Conservation (phyloP, 2,797 vertebrate genomes). For the Australoheros facetus region DNA sequence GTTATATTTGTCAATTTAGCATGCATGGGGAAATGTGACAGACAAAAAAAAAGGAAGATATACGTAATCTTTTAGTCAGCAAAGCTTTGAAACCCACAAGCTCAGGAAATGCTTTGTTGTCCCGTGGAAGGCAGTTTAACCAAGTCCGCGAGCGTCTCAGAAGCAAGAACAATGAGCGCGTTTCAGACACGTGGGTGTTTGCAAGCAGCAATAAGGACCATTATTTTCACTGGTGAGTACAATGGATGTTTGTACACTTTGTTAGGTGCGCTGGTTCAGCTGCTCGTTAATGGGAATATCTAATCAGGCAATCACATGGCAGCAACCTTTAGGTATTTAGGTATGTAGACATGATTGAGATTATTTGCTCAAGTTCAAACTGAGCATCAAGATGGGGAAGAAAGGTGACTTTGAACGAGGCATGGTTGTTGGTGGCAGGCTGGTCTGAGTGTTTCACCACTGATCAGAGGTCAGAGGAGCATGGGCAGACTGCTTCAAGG, state of each 20-base stretch:
- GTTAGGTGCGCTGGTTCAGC: not conserved
- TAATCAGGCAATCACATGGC: not conserved
- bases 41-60: not conserved
- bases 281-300: not conserved
- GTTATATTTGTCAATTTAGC: not conserved
- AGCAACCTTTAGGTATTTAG: too few species aligned
- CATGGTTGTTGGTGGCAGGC: too few species aligned
- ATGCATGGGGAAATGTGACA: not conserved
- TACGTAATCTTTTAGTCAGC: conserved; percentile 11
- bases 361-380: too few species aligned
- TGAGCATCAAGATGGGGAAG: too few species aligned
- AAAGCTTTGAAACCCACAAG: conserved; percentile 33
- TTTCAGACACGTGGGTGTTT: not conserved
- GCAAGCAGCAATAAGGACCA: conserved; percentile 20
- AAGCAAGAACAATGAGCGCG: conserved; percentile 31
- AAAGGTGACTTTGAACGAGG: too few species aligned
- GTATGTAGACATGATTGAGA: too few species aligned
- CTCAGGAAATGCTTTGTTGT: conserved; percentile 50
- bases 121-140: not conserved
- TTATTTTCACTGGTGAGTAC: conserved; percentile 70
- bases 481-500: not conserved
- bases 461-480: not conserved
- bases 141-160: not conserved
- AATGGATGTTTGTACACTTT: accelerated
- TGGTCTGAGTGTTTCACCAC: too few species aligned